Conservation (phyloP, 2,113 vertebrate species). For the Spheniscus mendiculus region DNA sequence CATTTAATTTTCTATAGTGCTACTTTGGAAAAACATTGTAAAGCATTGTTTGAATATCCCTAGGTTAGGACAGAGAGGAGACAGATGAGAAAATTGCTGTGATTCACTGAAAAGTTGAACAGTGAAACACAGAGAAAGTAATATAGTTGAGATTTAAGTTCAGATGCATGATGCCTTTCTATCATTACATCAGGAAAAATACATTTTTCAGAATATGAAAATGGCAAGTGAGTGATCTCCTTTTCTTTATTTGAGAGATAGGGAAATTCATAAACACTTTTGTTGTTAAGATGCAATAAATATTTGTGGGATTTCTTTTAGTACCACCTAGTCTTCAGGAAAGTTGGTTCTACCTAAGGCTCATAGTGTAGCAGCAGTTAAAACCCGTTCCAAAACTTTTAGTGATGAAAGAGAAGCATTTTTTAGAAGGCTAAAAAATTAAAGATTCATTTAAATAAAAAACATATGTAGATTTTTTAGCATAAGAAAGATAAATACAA, state of each 20-base stretch:
- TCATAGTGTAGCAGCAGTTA: neutral
- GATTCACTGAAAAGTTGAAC: neutral
- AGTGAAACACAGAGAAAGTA: neutral
- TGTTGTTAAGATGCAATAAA: neutral
- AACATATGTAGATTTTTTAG: neutral
- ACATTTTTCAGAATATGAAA: neutral
- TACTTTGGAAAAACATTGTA: neutral
- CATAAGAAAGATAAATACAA: neutral
- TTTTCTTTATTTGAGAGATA: neutral
- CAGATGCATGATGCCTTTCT: neutral
- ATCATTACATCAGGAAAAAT: neutral
- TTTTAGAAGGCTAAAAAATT: neutral
- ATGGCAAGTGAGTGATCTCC: neutral
- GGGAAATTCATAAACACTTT: neutral
- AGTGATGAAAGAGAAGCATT: neutral
- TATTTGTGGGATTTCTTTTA: neutral
- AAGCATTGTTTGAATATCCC: neutral
- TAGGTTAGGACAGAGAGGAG: neutral
- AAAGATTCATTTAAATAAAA: neutral
- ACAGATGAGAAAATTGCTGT: neutral
- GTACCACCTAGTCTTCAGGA: neutral
- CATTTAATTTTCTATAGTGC: neutral
- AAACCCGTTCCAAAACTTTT: neutral
- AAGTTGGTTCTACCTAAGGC: neutral
- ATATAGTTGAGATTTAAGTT: neutral